A percentile compares a stretch with the other conserved stretches of the same genome.
These are phyloP conservation scores for Nomada goodeniana DNA, from an alignment of 2,888 invertebrate genomes.

Conservation along the genomic window DNA sequence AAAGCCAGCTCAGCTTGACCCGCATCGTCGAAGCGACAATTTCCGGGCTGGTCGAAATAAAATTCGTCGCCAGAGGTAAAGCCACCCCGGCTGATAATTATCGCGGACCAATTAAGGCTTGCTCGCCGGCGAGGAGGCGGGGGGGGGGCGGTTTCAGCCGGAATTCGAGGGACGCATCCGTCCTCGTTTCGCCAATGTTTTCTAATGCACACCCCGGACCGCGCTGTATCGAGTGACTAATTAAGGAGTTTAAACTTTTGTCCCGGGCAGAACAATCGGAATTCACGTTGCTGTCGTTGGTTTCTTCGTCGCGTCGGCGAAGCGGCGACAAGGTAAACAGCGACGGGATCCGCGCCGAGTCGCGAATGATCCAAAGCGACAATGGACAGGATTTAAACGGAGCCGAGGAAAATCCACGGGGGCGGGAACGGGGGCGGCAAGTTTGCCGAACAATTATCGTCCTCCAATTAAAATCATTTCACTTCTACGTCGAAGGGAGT, in stretches of 20 bases:
- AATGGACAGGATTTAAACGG: conserved; percentile 41
- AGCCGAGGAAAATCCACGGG: conserved; percentile 17
- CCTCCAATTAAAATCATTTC: conserved; percentile 51
- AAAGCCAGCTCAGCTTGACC: conserved; percentile 77
- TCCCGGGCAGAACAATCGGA: conserved; percentile 37
- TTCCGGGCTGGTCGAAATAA: conserved; percentile 58
- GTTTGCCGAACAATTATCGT: conserved; percentile 54
- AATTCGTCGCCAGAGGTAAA: conserved; percentile 57
- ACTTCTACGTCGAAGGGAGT: conserved; percentile 15
- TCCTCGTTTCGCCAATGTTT: background rate
- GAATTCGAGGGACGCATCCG: background rate
- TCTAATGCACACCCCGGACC: background rate
- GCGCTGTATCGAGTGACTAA: background rate
- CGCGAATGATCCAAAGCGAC: conserved; percentile 12
- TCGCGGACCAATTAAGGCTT: conserved; percentile 74
- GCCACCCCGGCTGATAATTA: conserved; percentile 73
- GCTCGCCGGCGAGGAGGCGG: background rate
- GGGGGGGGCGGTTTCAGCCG: conserved; percentile 45
- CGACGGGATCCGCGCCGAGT: conserved; percentile 7
- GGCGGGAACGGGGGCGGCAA: conserved; percentile 20
- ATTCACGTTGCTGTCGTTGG: background rate
- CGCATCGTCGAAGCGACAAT: conserved; percentile 73
- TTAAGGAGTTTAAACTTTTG: conserved; percentile 19
- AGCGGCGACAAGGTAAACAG: conserved; percentile 28
- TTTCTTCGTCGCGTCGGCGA: conserved; percentile 14